A percentile compares a stretch with the other conserved stretches of the same genome.
These are phyloP conservation scores for Bos taurus DNA, from an alignment of 2,113 vertebrate genomes.

Conservation along the genomic window ARS-UCD2.0 NC_037333.1:67431001-67431500, in stretches of 20 bases:
- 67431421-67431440: fast-evolving
- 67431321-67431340: background rate
- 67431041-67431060: background rate
- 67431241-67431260: background rate
- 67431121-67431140: background rate
- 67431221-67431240: background rate
- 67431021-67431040: background rate
- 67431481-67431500: background rate
- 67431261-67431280: background rate
- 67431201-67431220: background rate
- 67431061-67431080: background rate
- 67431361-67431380: background rate
- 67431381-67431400: background rate
- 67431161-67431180: background rate
- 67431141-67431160: background rate
- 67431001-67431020: background rate
- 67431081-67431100: background rate
- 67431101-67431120: background rate
- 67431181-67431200: background rate
- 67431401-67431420: background rate
- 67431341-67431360: background rate
- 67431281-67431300: background rate
- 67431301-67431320: background rate
- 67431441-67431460: background rate
- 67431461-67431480: background rate